Evolutionary conservation across 2,113 vertebrate genomes (phyloP).

Genomic region (Triplophysa siluroides): DNA sequence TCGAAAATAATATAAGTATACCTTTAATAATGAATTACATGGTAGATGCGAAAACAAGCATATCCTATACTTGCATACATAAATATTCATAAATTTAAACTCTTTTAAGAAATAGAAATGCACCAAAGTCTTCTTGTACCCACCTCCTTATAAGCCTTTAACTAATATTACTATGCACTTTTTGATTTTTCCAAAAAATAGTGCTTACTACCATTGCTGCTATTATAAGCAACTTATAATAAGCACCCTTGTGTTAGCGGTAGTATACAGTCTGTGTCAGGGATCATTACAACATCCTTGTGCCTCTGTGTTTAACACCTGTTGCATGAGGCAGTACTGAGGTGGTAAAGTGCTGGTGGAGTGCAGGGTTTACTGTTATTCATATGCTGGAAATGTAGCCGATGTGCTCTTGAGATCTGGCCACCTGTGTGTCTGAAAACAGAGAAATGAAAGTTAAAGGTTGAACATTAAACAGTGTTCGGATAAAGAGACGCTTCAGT

Average conservation of each 20-base stretch:
- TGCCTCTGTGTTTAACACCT: background rate
- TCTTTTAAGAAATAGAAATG: no score
- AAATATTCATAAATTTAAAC: no score
- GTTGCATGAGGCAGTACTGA: background rate
- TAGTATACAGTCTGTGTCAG: background rate
- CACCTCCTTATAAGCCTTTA: no score
- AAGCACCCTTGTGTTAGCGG: background rate
- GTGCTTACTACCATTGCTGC: background rate
- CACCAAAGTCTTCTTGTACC: no score
- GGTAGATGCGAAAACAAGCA: no score
- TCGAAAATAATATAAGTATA: no score
- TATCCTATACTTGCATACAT: no score
- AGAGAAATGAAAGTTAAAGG: background rate
- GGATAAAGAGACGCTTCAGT: background rate
- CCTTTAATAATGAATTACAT: no score
- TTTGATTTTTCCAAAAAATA: no score
- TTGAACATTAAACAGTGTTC: slow-evolving; percentile 4
- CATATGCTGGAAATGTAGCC: background rate
- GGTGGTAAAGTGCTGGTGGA: background rate
- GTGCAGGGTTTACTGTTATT: background rate
- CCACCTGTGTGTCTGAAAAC: slow-evolving; percentile 14
- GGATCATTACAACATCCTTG: background rate
- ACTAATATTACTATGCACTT: no score
- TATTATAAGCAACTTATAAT: background rate
- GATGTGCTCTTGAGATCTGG: background rate